A percentile compares a stretch with the other conserved stretches of the same genome.
These are phyloP conservation scores for Cantharis flavilabris DNA, from an alignment of 2,888 invertebrate genomes.

Conservation along the genomic window DNA sequence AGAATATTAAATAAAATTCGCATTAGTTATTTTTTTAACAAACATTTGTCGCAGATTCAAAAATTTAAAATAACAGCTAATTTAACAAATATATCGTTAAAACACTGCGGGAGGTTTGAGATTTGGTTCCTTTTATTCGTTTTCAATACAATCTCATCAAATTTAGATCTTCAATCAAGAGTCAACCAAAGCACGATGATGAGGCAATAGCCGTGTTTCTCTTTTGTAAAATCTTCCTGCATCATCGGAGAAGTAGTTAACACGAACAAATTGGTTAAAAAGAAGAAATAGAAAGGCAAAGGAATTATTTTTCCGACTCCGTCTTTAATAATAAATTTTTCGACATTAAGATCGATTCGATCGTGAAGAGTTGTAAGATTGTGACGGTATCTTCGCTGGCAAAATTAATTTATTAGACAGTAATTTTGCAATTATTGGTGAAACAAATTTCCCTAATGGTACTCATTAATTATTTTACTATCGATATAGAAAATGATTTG, in stretches of 20 bases:
- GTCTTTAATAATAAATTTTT: not conserved
- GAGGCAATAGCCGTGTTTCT: not conserved
- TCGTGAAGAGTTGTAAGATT: not conserved
- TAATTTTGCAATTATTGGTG: not conserved
- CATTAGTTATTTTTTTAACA: slow-evolving; percentile 29
- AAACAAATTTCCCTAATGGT: not conserved
- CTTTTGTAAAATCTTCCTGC: not conserved
- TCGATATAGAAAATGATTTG: not conserved
- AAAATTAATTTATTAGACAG: not conserved
- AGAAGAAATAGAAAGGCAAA: not conserved
- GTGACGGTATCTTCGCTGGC: not conserved
- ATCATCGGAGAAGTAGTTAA: not conserved
- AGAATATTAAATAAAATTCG: slow-evolving; percentile 52
- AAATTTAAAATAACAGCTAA: not conserved
- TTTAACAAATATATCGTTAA: not conserved
- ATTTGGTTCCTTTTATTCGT: too few species aligned
- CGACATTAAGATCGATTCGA: not conserved
- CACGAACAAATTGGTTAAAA: not conserved
- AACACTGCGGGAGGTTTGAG: not conserved
- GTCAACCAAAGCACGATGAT: not conserved
- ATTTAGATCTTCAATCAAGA: not conserved
- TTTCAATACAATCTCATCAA: not conserved
- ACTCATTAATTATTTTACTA: not conserved
- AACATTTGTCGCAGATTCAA: slow-evolving; percentile 20
- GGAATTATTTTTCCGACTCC: not conserved